Conservation (phyloP, 1,140 invertebrate genomes). For the Heterodera schachtii region DNA sequence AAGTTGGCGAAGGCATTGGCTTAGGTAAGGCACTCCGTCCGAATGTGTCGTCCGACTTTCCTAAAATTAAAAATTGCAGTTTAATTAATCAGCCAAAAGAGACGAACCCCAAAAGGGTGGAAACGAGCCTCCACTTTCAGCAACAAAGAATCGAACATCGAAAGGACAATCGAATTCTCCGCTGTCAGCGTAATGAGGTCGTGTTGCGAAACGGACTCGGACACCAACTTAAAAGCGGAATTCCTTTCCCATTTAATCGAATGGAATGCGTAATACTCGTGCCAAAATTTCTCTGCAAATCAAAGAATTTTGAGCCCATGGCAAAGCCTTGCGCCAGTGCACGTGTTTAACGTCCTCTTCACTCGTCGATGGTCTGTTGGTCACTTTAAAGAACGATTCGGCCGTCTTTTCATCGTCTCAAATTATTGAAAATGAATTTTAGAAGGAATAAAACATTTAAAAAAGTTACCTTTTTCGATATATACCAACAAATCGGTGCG, state of each 20-base stretch:
- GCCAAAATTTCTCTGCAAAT: slow-evolving; percentile 50
- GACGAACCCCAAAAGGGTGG: slow-evolving; percentile 44
- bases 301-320: slow-evolving; percentile 49
- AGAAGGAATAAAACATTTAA: background rate
- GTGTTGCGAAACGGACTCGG: slow-evolving; percentile 33
- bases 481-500: slow-evolving; percentile 22
- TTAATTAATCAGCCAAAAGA: slow-evolving; percentile 27
- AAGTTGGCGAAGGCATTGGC: slow-evolving; percentile 35
- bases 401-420: slow-evolving; percentile 31
- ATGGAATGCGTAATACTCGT: slow-evolving; percentile 35
- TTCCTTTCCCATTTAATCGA: background rate
- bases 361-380: slow-evolving; percentile 1
- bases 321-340: slow-evolving; percentile 46
- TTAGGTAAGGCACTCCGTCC: slow-evolving; percentile 50
- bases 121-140: slow-evolving; percentile 38
- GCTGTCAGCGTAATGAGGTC: slow-evolving; percentile 42
- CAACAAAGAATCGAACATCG: slow-evolving; percentile 41
- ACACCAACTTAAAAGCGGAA: slow-evolving; percentile 22
- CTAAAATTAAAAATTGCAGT: background rate
- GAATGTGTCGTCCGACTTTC: slow-evolving; percentile 1
- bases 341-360: slow-evolving; percentile 34
- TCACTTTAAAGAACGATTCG: slow-evolving; percentile 23
- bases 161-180: slow-evolving; percentile 47
- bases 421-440: slow-evolving; percentile 2
- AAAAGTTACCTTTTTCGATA: slow-evolving; percentile 7